Evolutionary conservation across 2,113 vertebrate species (phyloP).

Genomic region (Tinamus guttatus): DNA sequence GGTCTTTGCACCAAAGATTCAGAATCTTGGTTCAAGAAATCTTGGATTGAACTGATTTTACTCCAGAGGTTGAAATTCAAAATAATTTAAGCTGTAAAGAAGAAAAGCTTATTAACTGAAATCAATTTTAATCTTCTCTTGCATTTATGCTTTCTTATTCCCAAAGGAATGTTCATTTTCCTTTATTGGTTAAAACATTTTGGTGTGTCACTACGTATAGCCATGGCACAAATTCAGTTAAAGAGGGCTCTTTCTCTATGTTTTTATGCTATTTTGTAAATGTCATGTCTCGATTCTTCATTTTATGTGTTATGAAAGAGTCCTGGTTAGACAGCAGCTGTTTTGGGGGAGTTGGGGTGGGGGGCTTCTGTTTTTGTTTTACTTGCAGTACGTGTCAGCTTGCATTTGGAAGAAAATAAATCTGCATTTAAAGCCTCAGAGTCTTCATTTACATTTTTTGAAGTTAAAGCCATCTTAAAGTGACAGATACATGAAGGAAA

Average conservation of each 20-base stretch:
- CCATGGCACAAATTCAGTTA: background rate
- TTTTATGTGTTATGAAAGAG: background rate
- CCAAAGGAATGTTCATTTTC: slow-evolving; percentile 14
- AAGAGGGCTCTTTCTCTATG: background rate
- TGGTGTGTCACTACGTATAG: background rate
- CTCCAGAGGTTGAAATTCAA: background rate
- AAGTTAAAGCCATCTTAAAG: background rate
- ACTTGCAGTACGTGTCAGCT: background rate
- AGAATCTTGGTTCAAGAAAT: too few relatives aligned
- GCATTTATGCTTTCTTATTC: background rate
- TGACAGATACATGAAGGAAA: background rate
- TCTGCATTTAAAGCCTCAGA: background rate
- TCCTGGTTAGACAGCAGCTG: background rate
- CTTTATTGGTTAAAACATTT: background rate
- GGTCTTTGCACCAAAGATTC: background rate
- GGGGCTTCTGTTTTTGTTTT: background rate
- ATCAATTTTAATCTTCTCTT: background rate
- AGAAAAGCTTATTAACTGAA: slow-evolving; percentile 51
- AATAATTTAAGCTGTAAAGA: slow-evolving; percentile 7
- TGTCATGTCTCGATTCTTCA: background rate
- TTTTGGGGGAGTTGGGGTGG: background rate
- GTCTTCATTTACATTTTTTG: background rate
- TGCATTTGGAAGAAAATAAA: slow-evolving; percentile 50
- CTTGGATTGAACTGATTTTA: background rate
- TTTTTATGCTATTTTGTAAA: slow-evolving; percentile 5